Conservation (phyloP, 2,797 vertebrate species). For the Urophycis tenuis region DNA sequence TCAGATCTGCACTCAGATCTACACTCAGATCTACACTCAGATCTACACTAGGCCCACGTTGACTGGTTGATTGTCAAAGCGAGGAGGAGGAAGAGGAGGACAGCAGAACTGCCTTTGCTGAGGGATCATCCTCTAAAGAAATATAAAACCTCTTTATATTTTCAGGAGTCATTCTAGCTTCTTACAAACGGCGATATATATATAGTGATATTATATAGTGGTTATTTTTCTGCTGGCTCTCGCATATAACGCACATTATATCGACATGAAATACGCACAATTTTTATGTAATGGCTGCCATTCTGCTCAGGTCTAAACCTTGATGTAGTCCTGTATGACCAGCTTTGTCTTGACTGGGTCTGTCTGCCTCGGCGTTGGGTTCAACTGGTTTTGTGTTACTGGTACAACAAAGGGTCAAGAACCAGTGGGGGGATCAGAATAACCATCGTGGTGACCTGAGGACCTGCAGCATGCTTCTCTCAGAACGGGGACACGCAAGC, state of each 20-base stretch:
- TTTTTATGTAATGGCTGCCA: background rate
- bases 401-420: background rate
- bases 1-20: no score
- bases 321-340: background rate
- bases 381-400: background rate
- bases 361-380: background rate
- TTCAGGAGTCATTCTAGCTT: background rate
- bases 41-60: no score
- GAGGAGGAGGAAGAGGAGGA: background rate
- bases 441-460: background rate
- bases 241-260: background rate
- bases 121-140: background rate
- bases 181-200: background rate
- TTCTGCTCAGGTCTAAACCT: background rate
- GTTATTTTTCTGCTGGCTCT: background rate
- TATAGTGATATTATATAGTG: background rate
- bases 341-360: no score
- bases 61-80: background rate
- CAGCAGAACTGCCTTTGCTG: background rate
- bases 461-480: no score
- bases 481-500: no score
- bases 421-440: background rate
- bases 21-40: no score
- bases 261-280: background rate
- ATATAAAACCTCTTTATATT: background rate